Evolutionary conservation across 2,113 vertebrate species (phyloP), one percentile per base, ranked within the genome.

Genomic region (Athene cunicularia): DNA sequence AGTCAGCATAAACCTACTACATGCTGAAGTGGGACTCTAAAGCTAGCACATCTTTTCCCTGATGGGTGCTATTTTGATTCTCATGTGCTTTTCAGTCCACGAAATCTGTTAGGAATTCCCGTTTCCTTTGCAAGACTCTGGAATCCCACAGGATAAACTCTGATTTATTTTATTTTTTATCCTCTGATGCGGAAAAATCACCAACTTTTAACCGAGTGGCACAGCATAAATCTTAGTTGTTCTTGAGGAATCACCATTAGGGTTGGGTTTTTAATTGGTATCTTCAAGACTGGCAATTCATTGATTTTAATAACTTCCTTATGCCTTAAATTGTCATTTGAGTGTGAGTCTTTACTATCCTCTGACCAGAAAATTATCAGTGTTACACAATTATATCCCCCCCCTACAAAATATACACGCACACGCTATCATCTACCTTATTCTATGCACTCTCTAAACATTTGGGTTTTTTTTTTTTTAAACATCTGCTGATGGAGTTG

Each of bases 401-500:
- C n/a, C 39, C 45, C 63, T 37, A 28, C 33, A 20, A 19, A 58
- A 21, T 5, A 24, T 2, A 15, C 0, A 6, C 6, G 14, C 12
- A 7, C 10, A 19, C 20, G 37, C 23, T 5, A 28, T 20, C 41
- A 37, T 3, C 59, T 26, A 13, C 73, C 20, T 43, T 28, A 9
- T 33, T 53, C 35, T 35, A 5, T 12, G 28, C 23, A 22, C 62
- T 58, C 63, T 62, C 68, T 49, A 32, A 81, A 55, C 50, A n/a
- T 66, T 66, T 26, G 39, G 56, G 80, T 47, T 71, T 39, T 39
- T 10, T 39, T 39, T 39, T 19, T 30, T 84, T 55, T 26, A 47
- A 94, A 64, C 93, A 84, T 71, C 90, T 96, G 88, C 80, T 67
- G 80, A 47, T 56, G 80, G 59, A 83, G 39, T 27, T 86, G 91